A percentile compares a stretch with the other conserved stretches of the same genome.
Evolutionary conservation across 2,113 vertebrate species (phyloP).

Genomic region (Recurvirostra avosetta): DNA sequence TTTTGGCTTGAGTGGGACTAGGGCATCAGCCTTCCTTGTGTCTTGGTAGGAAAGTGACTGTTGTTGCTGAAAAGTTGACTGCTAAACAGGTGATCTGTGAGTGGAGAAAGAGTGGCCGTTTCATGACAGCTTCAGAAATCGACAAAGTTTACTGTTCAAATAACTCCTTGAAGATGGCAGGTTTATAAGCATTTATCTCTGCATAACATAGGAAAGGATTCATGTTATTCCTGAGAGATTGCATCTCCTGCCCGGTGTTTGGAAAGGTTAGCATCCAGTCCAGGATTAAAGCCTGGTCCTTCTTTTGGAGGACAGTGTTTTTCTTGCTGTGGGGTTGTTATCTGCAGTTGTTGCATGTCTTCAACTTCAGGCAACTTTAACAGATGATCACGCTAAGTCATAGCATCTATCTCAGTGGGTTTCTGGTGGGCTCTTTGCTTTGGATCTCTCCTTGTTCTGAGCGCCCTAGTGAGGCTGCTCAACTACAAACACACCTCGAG

Average conservation of each 20-base stretch:
- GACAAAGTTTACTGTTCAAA: background rate
- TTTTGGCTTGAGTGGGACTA: background rate
- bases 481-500: background rate
- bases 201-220: background rate
- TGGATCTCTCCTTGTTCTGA: background rate
- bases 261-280: background rate
- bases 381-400: background rate
- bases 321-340: background rate
- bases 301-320: background rate
- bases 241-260: background rate
- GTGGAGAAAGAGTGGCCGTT: background rate
- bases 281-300: background rate
- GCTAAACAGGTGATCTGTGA: background rate
- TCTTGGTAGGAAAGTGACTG: background rate
- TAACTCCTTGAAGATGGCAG: background rate
- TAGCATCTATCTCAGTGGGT: background rate
- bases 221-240: background rate
- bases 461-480: background rate
- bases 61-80: background rate
- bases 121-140: background rate
- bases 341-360: background rate
- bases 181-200: background rate
- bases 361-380: background rate
- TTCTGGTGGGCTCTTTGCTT: background rate
- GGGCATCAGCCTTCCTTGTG: background rate